phyloP scores from a whole-genome alignment of 2,113 vertebrate species.

The Pica pica region DNA sequence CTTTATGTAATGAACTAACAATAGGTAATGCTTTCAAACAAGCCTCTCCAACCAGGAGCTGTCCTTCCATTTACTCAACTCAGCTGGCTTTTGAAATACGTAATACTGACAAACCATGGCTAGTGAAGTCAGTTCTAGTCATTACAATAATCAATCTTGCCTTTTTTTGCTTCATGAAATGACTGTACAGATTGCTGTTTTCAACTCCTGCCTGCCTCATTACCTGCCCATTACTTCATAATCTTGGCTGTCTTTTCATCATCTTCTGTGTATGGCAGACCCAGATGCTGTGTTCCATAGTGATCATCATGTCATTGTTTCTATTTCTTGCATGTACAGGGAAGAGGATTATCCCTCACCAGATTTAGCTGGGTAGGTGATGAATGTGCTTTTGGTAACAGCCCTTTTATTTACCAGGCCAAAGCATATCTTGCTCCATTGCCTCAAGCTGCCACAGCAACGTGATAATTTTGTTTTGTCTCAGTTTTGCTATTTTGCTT shows the following conservation, averaged over 20 bases:
- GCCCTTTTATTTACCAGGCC: slow-evolving; percentile 65
- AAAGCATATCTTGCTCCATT: slow-evolving; percentile 2
- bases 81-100: background rate
- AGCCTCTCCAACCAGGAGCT: background rate
- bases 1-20: background rate
- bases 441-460: background rate
- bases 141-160: background rate
- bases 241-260: background rate
- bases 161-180: background rate
- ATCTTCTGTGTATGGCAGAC: background rate
- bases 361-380: slow-evolving; percentile 98
- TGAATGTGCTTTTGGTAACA: background rate
- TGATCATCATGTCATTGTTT: slow-evolving; percentile 62
- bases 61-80: background rate
- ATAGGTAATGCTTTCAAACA: background rate
- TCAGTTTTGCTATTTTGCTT: background rate
- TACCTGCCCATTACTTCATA: background rate
- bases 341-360: slow-evolving; percentile 87
- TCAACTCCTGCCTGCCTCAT: background rate
- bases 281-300: background rate
- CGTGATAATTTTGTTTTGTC: background rate
- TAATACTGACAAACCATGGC: background rate
- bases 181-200: background rate
- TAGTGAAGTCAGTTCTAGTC: background rate
- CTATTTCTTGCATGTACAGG: slow-evolving; percentile 85